Percentiles rank a stretch among this genome's conserved stretches.
Evolutionary conservation across 2,113 vertebrate genomes (phyloP).

Genomic region (Bothrops jararaca): DNA sequence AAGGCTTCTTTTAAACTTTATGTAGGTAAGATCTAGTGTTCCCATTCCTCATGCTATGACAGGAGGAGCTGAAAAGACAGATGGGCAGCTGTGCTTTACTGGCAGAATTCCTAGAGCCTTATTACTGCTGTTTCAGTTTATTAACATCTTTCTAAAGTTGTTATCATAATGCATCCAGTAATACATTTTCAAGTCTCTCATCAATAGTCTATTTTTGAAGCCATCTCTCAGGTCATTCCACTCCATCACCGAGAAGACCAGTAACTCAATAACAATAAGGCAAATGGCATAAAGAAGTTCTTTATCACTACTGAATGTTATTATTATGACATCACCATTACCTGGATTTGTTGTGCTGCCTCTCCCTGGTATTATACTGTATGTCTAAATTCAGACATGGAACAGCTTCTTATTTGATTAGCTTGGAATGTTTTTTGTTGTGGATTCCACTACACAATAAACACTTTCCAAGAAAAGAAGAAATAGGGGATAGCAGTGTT

Average conservation of each 20-base stretch:
- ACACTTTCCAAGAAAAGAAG: not conserved
- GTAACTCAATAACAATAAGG: not conserved
- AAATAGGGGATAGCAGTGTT: too few species aligned
- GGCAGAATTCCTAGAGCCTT: not conserved
- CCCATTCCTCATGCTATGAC: not conserved
- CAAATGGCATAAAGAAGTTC: not conserved
- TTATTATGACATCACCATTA: not conserved
- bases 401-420: not conserved
- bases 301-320: not conserved
- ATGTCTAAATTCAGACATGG: not conserved
- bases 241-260: not conserved
- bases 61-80: not conserved
- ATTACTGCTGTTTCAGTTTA: not conserved
- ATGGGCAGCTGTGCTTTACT: not conserved
- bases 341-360: not conserved
- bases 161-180: not conserved
- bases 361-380: not conserved
- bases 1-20: accelerated
- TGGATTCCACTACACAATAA: not conserved
- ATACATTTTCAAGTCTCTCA: not conserved
- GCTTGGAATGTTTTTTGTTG: not conserved
- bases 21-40: accelerated
- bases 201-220: slow-evolving; percentile 4
- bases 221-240: not conserved
- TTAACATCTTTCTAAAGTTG: not conserved